These are phyloP conservation scores for Phenganax stokvisi DNA, from an alignment of 92 coral and sea anemone species.

Conservation along the genomic window DNA sequence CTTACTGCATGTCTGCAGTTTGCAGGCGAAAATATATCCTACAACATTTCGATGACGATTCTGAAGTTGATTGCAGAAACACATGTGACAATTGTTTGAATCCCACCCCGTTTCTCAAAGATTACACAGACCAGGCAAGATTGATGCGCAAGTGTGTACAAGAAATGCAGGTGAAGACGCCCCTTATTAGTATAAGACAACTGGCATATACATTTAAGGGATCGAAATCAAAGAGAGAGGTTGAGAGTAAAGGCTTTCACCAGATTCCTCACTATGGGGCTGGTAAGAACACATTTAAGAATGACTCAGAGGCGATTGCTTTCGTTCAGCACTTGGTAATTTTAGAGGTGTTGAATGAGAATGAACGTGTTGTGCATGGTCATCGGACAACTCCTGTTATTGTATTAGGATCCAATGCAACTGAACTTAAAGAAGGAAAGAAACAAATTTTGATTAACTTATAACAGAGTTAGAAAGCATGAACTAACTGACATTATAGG, in stretches of 20 bases:
- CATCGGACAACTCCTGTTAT: background rate
- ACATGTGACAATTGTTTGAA: background rate
- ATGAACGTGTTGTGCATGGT: background rate
- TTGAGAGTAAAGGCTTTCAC: constrained; percentile 4
- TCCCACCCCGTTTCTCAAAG: background rate
- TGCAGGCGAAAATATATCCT: background rate
- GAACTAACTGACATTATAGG: background rate
- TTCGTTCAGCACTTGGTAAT: background rate
- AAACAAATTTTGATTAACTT: background rate
- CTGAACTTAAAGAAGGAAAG: background rate
- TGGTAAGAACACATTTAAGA: background rate
- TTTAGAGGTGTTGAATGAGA: background rate
- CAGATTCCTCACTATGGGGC: background rate
- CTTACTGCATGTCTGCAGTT: constrained; percentile 13
- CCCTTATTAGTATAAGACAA: background rate
- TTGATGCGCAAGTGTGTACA: background rate
- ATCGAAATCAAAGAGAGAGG: background rate
- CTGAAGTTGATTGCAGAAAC: background rate
- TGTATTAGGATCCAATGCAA: background rate
- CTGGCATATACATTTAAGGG: background rate
- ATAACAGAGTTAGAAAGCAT: background rate
- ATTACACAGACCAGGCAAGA: background rate
- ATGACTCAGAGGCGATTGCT: background rate
- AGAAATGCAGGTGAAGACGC: background rate
- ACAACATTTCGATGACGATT: background rate